Conservation (phyloP, 2,113 vertebrate genomes). For the Tragelaphus strepsiceros region DNA sequence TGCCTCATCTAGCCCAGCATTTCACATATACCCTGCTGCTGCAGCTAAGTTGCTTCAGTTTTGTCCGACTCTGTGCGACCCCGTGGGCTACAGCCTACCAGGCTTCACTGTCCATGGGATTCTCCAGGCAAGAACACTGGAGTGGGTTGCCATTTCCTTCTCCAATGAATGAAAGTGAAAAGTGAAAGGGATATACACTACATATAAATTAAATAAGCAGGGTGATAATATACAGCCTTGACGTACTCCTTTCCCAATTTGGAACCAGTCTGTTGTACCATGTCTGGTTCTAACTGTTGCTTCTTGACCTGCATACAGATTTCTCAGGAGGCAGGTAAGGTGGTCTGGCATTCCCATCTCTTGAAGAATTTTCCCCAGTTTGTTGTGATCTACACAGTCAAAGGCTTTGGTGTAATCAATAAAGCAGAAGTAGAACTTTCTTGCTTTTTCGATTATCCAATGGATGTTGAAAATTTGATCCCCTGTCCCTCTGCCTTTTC, state of each 20-base stretch:
- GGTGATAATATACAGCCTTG: background rate
- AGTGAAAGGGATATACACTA: background rate
- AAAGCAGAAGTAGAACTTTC: background rate
- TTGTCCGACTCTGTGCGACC: no score
- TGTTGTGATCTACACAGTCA: background rate
- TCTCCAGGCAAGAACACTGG: no score
- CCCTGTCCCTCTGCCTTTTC: background rate
- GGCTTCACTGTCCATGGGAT: no score
- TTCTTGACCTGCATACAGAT: background rate
- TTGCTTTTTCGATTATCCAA: background rate
- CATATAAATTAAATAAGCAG: background rate
- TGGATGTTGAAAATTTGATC: background rate
- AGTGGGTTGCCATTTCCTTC: no score
- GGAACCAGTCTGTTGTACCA: background rate
- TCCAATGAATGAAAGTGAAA: no score
- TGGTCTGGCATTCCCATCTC: background rate
- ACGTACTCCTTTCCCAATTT: background rate
- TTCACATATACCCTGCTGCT: background rate
- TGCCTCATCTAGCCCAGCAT: background rate
- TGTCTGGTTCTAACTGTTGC: background rate
- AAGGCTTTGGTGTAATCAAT: background rate
- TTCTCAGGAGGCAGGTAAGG: background rate
- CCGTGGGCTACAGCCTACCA: no score
- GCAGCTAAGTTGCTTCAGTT: no score
- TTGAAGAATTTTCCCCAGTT: background rate